Evolutionary conservation across 2,113 vertebrate species (phyloP), one percentile per base, ranked within the genome.

Genomic region (Jaculus jaculus): DNA sequence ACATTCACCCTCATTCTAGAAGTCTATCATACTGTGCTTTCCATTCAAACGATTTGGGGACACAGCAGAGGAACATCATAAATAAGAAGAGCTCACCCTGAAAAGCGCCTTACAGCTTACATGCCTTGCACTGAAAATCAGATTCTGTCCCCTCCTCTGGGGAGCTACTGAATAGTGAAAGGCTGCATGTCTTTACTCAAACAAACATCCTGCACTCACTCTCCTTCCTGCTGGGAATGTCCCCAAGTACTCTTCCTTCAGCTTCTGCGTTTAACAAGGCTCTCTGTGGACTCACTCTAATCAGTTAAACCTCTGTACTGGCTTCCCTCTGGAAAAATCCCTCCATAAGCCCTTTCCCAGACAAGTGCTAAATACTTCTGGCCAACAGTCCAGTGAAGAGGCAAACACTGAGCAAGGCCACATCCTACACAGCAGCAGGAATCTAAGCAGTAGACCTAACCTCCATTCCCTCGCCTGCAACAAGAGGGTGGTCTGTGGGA

Each of bases 1-100:
- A 4, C 4, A 13, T 4, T 2, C 8, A 37, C 77, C 42, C 34
- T 72, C 10, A 4, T 21, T 75, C 85, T n/a, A 83, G 69, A 42
- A 68, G 42, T 34, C 7, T 24, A 15, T 8, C 34, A 54, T 8
- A 11, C 1, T 21, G 5, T 28, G 24, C 7, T 26, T 87, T 83
- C 34, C 4, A 37, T 24, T 30, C 58, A 24, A 23, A 51, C 30
- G n/a, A n/a, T 30, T 81, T 86, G 60, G 54, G 13, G 7, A 7
- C 0, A 7, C 12, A 0, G 13, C 37, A 13, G 4, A n/a, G 37
- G 61, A 72, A 61, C 5, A 1, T 12, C 34, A 24, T 28, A 8
- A 47, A 13, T 0, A 42, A 65, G 30, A 61, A 86, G 5, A 13
- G 13, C 2, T 65, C 16, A 6, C 6, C 7, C n/a, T 39, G 39